A percentile compares a stretch with the other conserved stretches of the same genome.
These are phyloP conservation scores for Allygus modestus DNA, from an alignment of 2,888 invertebrate genomes.

Conservation along the genomic window DNA sequence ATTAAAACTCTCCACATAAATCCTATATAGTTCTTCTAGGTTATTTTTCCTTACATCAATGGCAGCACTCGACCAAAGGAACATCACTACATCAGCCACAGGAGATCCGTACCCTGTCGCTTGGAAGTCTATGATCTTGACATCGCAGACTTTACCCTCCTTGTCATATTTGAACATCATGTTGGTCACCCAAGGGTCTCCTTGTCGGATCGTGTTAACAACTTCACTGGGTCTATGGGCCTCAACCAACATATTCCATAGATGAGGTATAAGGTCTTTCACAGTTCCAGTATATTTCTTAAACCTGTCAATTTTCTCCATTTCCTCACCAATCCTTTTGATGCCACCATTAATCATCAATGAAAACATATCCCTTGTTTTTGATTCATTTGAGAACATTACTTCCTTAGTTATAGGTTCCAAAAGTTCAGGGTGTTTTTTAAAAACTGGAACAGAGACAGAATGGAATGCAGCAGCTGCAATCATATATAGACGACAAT, in stretches of 20 bases:
- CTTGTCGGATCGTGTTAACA: constrained; percentile 25
- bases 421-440: constrained; percentile 32
- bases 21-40: not conserved
- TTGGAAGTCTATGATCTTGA: constrained; percentile 48
- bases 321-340: not conserved
- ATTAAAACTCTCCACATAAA: constrained; percentile 38
- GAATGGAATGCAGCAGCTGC: constrained; percentile 36
- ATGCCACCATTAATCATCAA: not conserved
- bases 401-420: not conserved
- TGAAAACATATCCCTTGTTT: not conserved
- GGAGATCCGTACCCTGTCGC: not conserved
- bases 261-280: not conserved
- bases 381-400: constrained; percentile 26
- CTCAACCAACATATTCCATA: constrained; percentile 20
- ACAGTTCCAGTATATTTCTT: not conserved
- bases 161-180: constrained; percentile 56
- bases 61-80: constrained; percentile 42
- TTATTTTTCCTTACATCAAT: constrained; percentile 4
- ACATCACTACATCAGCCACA: constrained; percentile 22
- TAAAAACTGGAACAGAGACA: constrained; percentile 23
- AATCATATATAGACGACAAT: constrained; percentile 5
- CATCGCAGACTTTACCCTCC: not conserved
- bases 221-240: constrained; percentile 5
- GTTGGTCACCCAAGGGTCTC: constrained; percentile 40
- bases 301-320: constrained; percentile 5